Evolutionary conservation across 2,797 vertebrate genomes (phyloP).

Genomic region (Enteromius afrohamiltoni): DNA sequence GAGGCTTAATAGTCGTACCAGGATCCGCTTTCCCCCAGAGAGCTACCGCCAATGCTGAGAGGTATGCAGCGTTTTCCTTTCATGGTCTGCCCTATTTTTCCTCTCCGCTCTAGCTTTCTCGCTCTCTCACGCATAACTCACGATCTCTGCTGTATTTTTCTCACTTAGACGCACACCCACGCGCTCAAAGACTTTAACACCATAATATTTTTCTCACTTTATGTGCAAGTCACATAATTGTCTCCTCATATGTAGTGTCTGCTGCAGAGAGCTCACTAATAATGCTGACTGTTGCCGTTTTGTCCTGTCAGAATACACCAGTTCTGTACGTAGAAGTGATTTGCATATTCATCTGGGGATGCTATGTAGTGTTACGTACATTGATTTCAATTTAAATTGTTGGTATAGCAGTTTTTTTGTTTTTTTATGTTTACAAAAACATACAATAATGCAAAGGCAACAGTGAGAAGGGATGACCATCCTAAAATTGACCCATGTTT

Average conservation of each 20-base stretch:
- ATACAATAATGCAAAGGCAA: background rate
- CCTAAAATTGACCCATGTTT: background rate
- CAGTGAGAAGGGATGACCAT: background rate
- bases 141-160: conserved; percentile 2
- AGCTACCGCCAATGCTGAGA: conserved; percentile 48
- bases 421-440: too few species aligned
- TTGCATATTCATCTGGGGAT: background rate
- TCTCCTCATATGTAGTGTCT: background rate
- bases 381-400: background rate
- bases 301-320: background rate
- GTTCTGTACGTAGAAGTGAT: background rate
- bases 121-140: conserved; percentile 11
- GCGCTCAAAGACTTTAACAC: background rate
- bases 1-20: conserved; percentile 50
- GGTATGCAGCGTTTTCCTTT: conserved; percentile 57
- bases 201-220: conserved; percentile 29
- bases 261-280: background rate
- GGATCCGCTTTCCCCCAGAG: conserved; percentile 48
- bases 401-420: too few species aligned
- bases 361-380: background rate
- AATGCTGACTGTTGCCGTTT: conserved; percentile 1
- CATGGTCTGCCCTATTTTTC: conserved; percentile 56
- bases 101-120: background rate
- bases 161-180: conserved; percentile 30
- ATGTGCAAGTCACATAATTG: conserved; percentile 32